Evolutionary conservation across 1,140 invertebrate species (phyloP), one percentile per base, ranked within the genome.

Genomic region (Heliconius hewitsoni): DNA sequence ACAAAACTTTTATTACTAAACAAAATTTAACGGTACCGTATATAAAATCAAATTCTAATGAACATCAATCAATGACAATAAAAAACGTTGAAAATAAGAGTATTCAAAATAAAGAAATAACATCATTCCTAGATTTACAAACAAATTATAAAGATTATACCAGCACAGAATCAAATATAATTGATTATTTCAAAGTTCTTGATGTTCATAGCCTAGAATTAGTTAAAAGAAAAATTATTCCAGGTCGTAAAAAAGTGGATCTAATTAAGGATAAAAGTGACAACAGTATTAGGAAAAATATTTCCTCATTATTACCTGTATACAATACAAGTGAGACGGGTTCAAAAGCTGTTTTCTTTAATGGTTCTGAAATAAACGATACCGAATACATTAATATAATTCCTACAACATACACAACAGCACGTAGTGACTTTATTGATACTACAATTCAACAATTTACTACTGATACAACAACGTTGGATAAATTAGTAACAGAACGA

Each of bases 191-290:
- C 42, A 76, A 85, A 50, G 76, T 74, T 39, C 71, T 84, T 70
- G 85, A 87, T 52, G 46, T 72, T 19, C 78, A 83, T 73, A 84
- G 74, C 37, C 71, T 83, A 81, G 82, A 84, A 75, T 82, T 87
- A 37, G 74, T 85, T 13, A 86, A 86, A 83, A 82, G 39, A 37
- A 85, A 84, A 72, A 73, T 84, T 8, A 80, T 83, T 50, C 50
- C 73, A 39, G 37, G 71, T 74, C 79, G 19, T 75, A 76, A 76
- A 50, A 57, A n/a, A 3, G 2, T 9, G 13, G 8, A 39, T 23
- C n/a, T 66, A 11, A 2, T n/a, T 66, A 27, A 66, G 1, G 13
- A 30, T 30, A 30, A 66, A 13, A 66, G 3, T 66, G n/a, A 66
- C 9, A 30, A 27, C 30, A 30, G 3, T 66, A 66, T 66, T 30